Base-by-base conservation (phyloP, 92 coral and sea anemone species). In the Scolanthus callimorphus region DNA sequence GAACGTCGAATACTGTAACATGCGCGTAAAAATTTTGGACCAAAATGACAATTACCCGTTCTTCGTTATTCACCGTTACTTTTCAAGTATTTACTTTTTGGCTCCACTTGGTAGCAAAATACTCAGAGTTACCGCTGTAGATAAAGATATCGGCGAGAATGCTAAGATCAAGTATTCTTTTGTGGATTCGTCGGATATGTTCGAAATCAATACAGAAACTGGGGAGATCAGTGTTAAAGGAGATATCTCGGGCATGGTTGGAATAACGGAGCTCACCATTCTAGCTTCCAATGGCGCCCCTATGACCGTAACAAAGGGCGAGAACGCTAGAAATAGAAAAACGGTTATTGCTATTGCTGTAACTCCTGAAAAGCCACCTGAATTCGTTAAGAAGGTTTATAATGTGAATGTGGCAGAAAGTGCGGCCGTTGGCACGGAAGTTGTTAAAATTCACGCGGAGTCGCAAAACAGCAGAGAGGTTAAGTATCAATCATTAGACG, bases 21-120 rank as follows among this genome's bases (percentile, higher is more conserved):
- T 91, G 17, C 55, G 29, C 0, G 60, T 91, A 1, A 51, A 46
- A 34, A 73, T 91, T 1, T 49, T 54, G 23, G 97, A 91, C 37
- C 67, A 50, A 4, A 91, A 91, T 54, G 97, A 91, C 26, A 77
- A 83, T 31, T 91, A 79, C 45, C 97, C 97, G 0, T 20, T 17
- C 15, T 91, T 91, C 39, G 59, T 46, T 4, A 45, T 71, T n/a
- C 65, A 53, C 28, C 65, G 47, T 12, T 88, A 88, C 52, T 59
- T 31, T 49, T 88, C 83, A 10, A 76, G 89, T 44, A 67, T 82
- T 0, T 69, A 71, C 59, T 55, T 74, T 46, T 60, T 65, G 21
- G 50, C 85, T 6, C 52, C 62, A 4, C 39, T 80, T 15, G 97
- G 97, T 0, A 76, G 81, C 17, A 56, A 69, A 0, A 62, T 91